Evolutionary conservation across 1,140 invertebrate genomes (phyloP), one percentile per base, ranked within the genome.

Genomic region (Micrasema longulum): DNA sequence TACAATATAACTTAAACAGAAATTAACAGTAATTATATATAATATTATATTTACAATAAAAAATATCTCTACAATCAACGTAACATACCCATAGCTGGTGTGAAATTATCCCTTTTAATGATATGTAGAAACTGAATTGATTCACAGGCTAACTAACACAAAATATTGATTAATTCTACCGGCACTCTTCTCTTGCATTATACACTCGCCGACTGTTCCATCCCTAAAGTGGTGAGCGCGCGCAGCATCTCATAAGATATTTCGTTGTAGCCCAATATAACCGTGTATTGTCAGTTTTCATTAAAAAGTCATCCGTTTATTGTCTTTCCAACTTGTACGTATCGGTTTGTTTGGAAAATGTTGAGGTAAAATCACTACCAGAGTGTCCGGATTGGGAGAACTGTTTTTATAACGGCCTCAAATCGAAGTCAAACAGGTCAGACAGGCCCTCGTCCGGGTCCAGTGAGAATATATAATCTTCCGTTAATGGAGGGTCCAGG

Each of bases 401-500:
- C 35, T 16, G 23, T 20, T 50, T n/a, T 65, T 71, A 71, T 71
- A 71, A 71, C 11, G 50, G 10, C 20, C 62, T 55, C 14, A 71
- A 87, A 77, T 86, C 84, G 80, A 91, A 90, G 86, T 95, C 93
- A 88, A 96, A 96, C 67, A 97, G 88, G 85, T 96, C 93, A 73
- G 90, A 87, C 67, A 96, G 88, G 47, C 95, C 94, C 85, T 96
- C 95, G 77, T 89, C 89, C 77, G 88, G 85, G 77, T 92, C 92
- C 79, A 96, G 87, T 71, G 91, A 91, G 85, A 95, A 96, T 66
- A 90, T 91, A 84, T 95, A 96, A 81, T 95, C 93, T 79, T 92
- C 91, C 14, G 90, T 89, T 69, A 95, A 87, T 16, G 92, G 91
- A 68, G 91, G 92, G 83, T 96, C 94, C 81, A 96, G 82, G 47